These are phyloP conservation scores for Dendrolimus houi DNA, from an alignment of 2,888 invertebrate genomes.

Conservation along the genomic window DNA sequence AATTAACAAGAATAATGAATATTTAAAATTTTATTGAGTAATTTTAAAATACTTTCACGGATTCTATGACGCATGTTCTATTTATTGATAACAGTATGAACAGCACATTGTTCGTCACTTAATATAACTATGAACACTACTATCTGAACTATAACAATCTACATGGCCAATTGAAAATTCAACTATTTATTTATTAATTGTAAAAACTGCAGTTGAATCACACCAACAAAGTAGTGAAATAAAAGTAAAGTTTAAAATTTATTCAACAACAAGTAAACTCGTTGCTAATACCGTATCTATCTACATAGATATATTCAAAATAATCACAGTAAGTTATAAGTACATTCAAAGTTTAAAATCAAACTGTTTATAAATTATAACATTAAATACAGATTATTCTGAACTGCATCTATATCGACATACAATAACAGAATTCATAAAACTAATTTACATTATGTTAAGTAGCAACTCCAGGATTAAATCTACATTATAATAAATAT, in stretches of 20 bases:
- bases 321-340: background rate
- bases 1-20: slow-evolving; percentile 28
- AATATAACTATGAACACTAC: slow-evolving; percentile 1
- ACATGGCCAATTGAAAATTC: slow-evolving; percentile 20
- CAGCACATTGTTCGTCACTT: slow-evolving; percentile 16
- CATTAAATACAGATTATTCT: too few relatives aligned
- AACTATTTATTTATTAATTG: slow-evolving; percentile 15
- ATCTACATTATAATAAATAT: too few relatives aligned
- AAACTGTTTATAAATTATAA: too few relatives aligned
- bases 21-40: slow-evolving; percentile 10
- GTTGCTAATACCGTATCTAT: too few relatives aligned
- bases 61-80: background rate
- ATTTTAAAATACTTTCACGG: background rate
- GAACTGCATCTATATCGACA: too few relatives aligned
- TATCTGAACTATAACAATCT: slow-evolving; percentile 16
- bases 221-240: slow-evolving; percentile 52
- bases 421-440: too few relatives aligned
- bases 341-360: background rate
- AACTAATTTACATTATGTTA: background rate
- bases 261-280: too few relatives aligned
- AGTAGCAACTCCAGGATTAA: too few relatives aligned
- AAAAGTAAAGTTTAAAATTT: slow-evolving; percentile 7
- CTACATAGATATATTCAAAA: too few relatives aligned
- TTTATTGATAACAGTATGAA: slow-evolving; percentile 17
- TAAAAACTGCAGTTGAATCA: slow-evolving; percentile 40